Evolutionary conservation across 2,888 invertebrate species (phyloP).

Genomic region (Hirtodrosophila histrioides): DNA sequence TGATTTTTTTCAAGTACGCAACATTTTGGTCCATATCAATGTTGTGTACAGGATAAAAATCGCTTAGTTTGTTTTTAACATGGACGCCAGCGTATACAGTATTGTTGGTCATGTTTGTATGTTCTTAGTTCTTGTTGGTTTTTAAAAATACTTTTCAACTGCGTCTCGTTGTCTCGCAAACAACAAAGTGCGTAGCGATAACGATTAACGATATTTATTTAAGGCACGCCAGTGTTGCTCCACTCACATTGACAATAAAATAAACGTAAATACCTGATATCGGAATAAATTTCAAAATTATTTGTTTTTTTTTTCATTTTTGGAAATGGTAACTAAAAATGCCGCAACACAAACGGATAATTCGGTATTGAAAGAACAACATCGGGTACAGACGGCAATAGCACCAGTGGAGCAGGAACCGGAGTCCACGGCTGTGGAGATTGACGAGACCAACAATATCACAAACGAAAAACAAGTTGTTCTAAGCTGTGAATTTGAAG

Average conservation of each 20-base stretch:
- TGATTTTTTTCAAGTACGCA: conserved; percentile 85
- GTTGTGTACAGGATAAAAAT: conserved; percentile 86
- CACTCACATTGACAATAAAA: conserved; percentile 5
- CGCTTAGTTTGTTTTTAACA: conserved; percentile 85
- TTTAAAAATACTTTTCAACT: conserved; percentile 48
- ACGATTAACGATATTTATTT: conserved; percentile 31
- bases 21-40: conserved; percentile 86
- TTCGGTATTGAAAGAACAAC: not conserved
- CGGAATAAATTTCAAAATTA: conserved; percentile 23
- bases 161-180: conserved; percentile 31
- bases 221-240: conserved; percentile 31
- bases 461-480: conserved; percentile 2
- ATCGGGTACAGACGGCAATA: not conserved
- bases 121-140: conserved; percentile 28
- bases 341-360: conserved; percentile 30
- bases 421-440: too few relatives aligned
- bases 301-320: conserved; percentile 3
- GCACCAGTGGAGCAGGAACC: too few relatives aligned
- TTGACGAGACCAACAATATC: not conserved
- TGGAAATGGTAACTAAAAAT: conserved; percentile 11
- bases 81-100: conserved; percentile 85
- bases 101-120: conserved; percentile 33
- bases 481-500: conserved; percentile 78
- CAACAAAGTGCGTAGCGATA: conserved; percentile 31
- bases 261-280: not conserved